Evolutionary conservation across 1,140 invertebrate species (phyloP).

Genomic region (Cataglyphis hispanica): DNA sequence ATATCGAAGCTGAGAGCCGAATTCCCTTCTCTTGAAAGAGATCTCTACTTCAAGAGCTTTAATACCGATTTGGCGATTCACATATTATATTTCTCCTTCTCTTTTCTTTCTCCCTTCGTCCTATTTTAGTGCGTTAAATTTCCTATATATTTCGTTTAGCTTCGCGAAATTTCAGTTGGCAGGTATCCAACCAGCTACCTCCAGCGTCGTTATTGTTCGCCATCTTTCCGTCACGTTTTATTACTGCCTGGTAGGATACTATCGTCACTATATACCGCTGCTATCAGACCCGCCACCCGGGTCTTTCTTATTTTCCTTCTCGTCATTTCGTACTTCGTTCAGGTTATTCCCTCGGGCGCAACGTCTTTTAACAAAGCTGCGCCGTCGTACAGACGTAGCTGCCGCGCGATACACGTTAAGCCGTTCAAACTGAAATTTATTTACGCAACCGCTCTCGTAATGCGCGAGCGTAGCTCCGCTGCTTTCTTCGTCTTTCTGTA

Average conservation of each 20-base stretch:
- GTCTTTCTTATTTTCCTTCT: conserved; percentile 59
- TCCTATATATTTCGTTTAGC: conserved; percentile 48
- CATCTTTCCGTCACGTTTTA: conserved; percentile 63
- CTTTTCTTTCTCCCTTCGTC: not conserved
- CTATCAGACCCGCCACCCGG: conserved; percentile 44
- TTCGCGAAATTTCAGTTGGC: conserved; percentile 57
- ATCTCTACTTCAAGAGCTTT: not conserved
- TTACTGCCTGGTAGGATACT: conserved; percentile 41
- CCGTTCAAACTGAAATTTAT: conserved; percentile 81
- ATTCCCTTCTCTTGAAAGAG: not conserved
- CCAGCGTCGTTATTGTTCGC: conserved; percentile 59
- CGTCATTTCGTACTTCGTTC: conserved; percentile 55
- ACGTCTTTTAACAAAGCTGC: conserved; percentile 76
- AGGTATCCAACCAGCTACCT: conserved; percentile 52
- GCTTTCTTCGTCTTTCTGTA: conserved; percentile 11
- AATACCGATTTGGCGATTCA: conserved; percentile 1
- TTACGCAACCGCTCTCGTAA: conserved; percentile 61
- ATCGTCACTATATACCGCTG: not conserved
- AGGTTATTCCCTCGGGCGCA: conserved; percentile 49
- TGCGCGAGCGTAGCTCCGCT: conserved; percentile 8
- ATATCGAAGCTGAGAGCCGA: not conserved
- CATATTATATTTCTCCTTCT: conserved; percentile 1
- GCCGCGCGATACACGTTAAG: conserved; percentile 74
- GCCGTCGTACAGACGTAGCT: conserved; percentile 68
- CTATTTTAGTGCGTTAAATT: conserved; percentile 13